Conservation (phyloP, 2,888 invertebrate species). For the Serrognathus titanus region DNA sequence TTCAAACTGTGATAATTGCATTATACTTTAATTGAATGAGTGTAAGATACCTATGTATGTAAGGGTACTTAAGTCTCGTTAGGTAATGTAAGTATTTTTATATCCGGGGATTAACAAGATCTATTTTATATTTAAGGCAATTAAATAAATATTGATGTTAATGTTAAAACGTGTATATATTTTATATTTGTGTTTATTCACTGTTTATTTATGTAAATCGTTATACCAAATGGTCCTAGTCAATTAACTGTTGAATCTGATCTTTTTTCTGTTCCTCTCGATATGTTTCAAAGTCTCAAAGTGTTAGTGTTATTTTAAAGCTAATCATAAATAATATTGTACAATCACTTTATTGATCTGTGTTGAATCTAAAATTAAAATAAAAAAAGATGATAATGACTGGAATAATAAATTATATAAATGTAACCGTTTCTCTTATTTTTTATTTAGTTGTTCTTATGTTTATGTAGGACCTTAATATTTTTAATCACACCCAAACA, state of each 20-base stretch:
- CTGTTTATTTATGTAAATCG: slow-evolving; percentile 3
- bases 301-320: not conserved
- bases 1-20: slow-evolving; percentile 12
- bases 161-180: slow-evolving; percentile 2
- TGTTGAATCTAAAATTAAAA: not conserved
- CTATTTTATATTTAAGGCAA: slow-evolving; percentile 4
- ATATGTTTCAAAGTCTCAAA: not conserved
- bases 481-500: no score
- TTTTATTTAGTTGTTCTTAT: not conserved
- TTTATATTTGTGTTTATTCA: slow-evolving; percentile 7
- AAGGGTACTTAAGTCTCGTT: not conserved
- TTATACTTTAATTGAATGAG: not conserved
- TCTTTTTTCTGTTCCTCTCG: not conserved
- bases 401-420: not conserved
- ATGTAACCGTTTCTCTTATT: not conserved
- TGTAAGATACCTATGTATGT: not conserved
- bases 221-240: slow-evolving; percentile 10
- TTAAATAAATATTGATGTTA: slow-evolving; percentile 2
- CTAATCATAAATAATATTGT: not conserved
- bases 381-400: not conserved
- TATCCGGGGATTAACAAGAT: slow-evolving; percentile 1
- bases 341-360: not conserved
- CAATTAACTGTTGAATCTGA: slow-evolving; percentile 4
- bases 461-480: no score
- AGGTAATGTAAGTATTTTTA: slow-evolving; percentile 10